Base-by-base conservation (phyloP, 2,888 invertebrate genomes). In the Andrena hattorfiana region DNA sequence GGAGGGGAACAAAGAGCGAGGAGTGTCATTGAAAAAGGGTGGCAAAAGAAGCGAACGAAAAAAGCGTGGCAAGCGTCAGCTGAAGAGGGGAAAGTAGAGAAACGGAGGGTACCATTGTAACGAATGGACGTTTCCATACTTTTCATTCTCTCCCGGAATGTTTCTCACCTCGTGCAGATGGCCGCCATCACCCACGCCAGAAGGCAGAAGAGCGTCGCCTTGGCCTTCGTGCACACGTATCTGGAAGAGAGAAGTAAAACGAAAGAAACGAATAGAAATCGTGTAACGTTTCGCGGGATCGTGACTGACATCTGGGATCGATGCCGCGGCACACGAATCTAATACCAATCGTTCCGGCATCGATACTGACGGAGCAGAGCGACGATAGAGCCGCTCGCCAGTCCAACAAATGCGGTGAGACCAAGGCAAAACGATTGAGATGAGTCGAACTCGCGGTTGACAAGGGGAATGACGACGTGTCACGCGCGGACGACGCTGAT, bases 201-300 rank as follows among this genome's bases (percentile, higher is more conserved):
- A 0, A 97, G 95, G 92, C 98, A 98, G 89, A 98, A 97, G 83
- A 97, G 95, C 26, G 97, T 96, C 0, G 98, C 98, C 73, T 98
- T 95, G 10, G 97, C 96, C 94, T 97, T 98, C 48, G 98, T 98
- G 94, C 98, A 98, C 70, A 98, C 97, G 94, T 98, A 98, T 67
- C 93, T 93, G 85, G 59, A 89, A 23, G 35, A 23, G 49, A 69
- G 35, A 75, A 68, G 32, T 10, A 23, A 26, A 23, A 42, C 42
- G 16, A 10, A 32, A 71, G 48, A 48, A 60, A 32, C 10, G 20
- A 23, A 67, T 60, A 73, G 67, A 68, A 78, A 78, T 69, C 64
- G 59, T 26, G 20, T 35, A 23, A 28, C n/a, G 28, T 30, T 60
- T 60, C 76, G 30, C 48, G 75, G 23, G 35, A 59, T 76, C 79